Percentiles rank a stretch among this genome's conserved stretches.
phyloP scores from a whole-genome alignment of 2,797 vertebrate genomes.

The Agapornis canus region DNA sequence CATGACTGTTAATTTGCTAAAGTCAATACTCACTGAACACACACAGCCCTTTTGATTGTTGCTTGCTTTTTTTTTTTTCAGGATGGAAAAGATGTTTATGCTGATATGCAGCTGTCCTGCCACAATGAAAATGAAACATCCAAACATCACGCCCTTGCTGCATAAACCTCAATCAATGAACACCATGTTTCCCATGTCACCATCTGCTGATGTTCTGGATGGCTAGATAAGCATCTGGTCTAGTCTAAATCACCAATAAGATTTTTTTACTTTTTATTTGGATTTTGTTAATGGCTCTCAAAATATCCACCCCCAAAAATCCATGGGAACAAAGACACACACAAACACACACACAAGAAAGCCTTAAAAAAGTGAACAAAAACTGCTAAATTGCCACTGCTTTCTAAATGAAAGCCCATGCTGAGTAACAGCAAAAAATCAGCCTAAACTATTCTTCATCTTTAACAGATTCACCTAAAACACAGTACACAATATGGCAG shows the following conservation, averaged over 20 bases:
- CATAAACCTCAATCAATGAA: background rate
- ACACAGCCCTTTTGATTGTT: background rate
- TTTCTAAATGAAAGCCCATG: background rate
- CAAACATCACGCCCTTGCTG: background rate
- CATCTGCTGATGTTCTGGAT: background rate
- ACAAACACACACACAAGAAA: background rate
- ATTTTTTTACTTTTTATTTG: background rate
- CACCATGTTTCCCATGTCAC: background rate
- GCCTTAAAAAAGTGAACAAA: background rate
- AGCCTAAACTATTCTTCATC: background rate
- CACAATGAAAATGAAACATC: background rate
- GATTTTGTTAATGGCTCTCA: background rate
- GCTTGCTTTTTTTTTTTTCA: background rate
- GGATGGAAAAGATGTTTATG: background rate
- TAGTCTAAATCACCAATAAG: background rate
- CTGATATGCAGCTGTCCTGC: background rate
- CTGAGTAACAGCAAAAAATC: background rate
- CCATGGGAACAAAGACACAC: background rate
- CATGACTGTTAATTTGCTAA: background rate
- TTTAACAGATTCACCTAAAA: background rate
- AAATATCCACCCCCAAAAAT: background rate
- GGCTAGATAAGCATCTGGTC: constrained; percentile 35
- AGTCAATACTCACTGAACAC: background rate
- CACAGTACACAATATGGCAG: background rate
- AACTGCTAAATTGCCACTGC: background rate